Evolutionary conservation across 37 sponge, comb jelly and placozoan genomes (phyloP), one percentile per base, ranked within the genome.

Genomic region (Spongia lamella): DNA sequence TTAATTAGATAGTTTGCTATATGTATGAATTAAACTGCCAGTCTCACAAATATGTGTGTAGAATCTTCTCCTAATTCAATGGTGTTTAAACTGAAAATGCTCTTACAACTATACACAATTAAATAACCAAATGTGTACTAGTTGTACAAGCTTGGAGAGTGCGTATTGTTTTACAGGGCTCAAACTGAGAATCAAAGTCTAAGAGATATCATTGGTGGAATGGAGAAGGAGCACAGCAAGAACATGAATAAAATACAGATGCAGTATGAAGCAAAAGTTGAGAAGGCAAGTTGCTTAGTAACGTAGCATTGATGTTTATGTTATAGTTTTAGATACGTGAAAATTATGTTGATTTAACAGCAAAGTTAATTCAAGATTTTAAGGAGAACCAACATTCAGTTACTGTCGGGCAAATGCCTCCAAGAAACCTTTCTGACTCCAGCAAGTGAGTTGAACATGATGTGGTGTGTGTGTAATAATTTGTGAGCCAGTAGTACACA

Each of bases 101-200:
- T n/a, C n/a, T n/a, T n/a, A n/a, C n/a, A n/a, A n/a, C n/a, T n/a
- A n/a, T n/a, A n/a, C n/a, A n/a, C n/a, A n/a, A n/a, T n/a, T n/a
- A n/a, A n/a, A n/a, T 43, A 43, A 9, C 9, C 9, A 43, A 43
- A 43, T 43, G 38, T 33, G 22, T 1, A 21, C 38, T 38, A 22
- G 0, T 66, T 35, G 21, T 11, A 24, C 11, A 1, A 1, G 29
- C 54, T 17, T 2, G 11, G 31, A 32, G n/a, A 19, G 21, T 68
- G 9, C 15, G 34, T 60, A 26, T 50, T 27, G 67, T 9, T 59
- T 5, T 25, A 31, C 68, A 88, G 89, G 0, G 34, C 78, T 0
- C 79, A 79, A 35, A 72, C 64, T 5, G 32, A 82, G 49, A 83
- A 88, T 34, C 71, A 79, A 13, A 68, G 79, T 47, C 65, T 79